These are phyloP conservation scores for Empis stercorea DNA, from an alignment of 2,888 invertebrate species.

Conservation along the genomic window DNA sequence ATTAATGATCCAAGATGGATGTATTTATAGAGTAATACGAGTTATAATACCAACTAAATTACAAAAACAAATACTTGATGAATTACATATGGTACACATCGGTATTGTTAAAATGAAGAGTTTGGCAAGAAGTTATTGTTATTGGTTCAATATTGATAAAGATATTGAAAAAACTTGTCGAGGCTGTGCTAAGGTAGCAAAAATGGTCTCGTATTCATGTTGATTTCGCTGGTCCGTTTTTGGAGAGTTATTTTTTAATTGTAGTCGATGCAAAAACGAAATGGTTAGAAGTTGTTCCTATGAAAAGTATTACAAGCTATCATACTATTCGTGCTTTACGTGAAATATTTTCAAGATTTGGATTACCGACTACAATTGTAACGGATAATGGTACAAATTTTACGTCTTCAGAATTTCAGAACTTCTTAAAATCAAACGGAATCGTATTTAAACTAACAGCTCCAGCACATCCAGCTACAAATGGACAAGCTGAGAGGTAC, in stretches of 20 bases:
- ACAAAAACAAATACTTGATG: constrained; percentile 1
- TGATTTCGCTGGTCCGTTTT: constrained; percentile 5
- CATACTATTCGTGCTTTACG: constrained; percentile 1
- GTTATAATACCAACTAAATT: constrained; percentile 1
- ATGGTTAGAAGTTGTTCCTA: constrained; percentile 5
- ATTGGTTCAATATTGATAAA: background rate
- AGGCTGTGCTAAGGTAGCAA: background rate
- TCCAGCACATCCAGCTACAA: too few relatives aligned
- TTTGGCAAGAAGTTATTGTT: constrained; percentile 5
- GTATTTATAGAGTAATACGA: constrained; percentile 2
- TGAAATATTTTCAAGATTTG: constrained; percentile 2
- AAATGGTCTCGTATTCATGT: constrained; percentile 2
- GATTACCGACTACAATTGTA: constrained; percentile 1
- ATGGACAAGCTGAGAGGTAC: too few relatives aligned
- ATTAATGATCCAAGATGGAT: constrained; percentile 1
- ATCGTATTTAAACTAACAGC: too few relatives aligned
- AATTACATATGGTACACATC: constrained; percentile 3
- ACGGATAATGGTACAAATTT: constrained; percentile 8
- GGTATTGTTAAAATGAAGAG: constrained; percentile 4
- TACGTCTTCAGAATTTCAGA: constrained; percentile 2
- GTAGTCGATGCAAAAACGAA: constrained; percentile 17
- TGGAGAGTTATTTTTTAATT: constrained; percentile 8
- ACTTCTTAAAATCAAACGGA: background rate
- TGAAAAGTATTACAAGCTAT: constrained; percentile 1
- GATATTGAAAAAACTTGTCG: constrained; percentile 3